Base-by-base conservation (phyloP, 2,797 vertebrate species). In the Platyrinchus mystaceus region DNA sequence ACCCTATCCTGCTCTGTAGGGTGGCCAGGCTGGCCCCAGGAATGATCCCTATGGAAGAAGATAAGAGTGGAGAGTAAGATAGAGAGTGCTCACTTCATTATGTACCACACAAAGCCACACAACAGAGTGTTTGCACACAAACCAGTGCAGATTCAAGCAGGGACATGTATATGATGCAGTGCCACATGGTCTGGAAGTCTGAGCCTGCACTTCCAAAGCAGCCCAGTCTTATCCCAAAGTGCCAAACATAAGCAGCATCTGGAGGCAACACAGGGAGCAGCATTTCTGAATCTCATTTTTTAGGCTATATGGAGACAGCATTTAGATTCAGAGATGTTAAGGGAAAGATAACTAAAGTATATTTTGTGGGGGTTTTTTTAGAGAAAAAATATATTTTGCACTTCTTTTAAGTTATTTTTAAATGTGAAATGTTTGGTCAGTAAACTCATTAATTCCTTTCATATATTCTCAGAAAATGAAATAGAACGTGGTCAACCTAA, bases 81-180 rank as follows among this genome's bases (percentile, higher is more conserved):
- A 49, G 18, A 47, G n/a, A 12, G 18, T 4, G 6, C 0, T 5
- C 15, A 12, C 44, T 55, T 59, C 58, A 47, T 36, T 16, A 13
- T 5, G 21, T 30, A 17, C 47, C 66, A 56, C 56, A 9, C 9
- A 36, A 14, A 73, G 50, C 24, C 7, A 8, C 53, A 27, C 34
- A 49, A 37, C 0, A 1, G 66, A 67, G 37, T 1, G 1, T n/a
- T 49, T 5, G 1, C 36, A 41, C 8, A 28, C 47, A 63, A 27
- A 59, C 6, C 55, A 80, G 79, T 0, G 0, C 36, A 53, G 60
- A 34, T 60, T 37, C 36, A 37, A 68, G 52, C n/a, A 76, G 36
- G 27, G 39, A 47, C 6, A 6, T 56, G 27, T 36, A 23, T 13
- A 5, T 10, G 49, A 34, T 26, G 24, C 26, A 44, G 5, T 9